Evolutionary conservation across 2,888 invertebrate species (phyloP), one percentile per base, ranked within the genome.

Genomic region (Eubasilissa splendida): DNA sequence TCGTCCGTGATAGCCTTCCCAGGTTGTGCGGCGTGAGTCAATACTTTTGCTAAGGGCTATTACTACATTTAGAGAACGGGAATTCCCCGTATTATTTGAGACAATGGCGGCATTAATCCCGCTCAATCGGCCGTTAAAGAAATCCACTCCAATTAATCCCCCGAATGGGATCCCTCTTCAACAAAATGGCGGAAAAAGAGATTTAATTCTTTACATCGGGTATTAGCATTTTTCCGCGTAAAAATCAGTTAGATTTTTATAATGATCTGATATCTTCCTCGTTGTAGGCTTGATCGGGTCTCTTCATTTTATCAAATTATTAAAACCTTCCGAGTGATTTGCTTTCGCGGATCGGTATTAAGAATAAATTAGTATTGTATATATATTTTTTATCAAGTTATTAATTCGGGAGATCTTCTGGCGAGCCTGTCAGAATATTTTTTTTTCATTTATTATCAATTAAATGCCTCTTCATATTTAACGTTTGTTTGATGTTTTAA

Each of bases 101-200:
- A 73, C 75, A 75, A 75, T 75, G 60, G 56, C 31, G 71, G 60
- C 75, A 75, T 75, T 75, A 60, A 75, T 75, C 60, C 75, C 52
- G 52, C 60, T 52, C 75, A 75, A 75, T 75, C 60, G 75, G 75
- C 60, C 60, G 75, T 75, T 75, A 75, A 75, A 75, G 75, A 60
- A 60, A 75, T 75, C 60, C 75, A 14, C 31, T 59, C 42, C 75
- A 75, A 75, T 75, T 75, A 75, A 75, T 75, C 75, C 75, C 14
- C 14, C 50, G 52, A 60, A 70, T 75, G 14, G 75, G 52, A 60
- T 75, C 60, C 52, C 50, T 10, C 56, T 54, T n/a, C 42, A 58
- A 65, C 33, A 65, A 65, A 33, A 11, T 65, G 65, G 65, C 31
- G 65, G 65, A 33, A 12, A 22, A 14, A 22, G 53, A 70, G 65